Evolutionary conservation across 2,113 vertebrate species (phyloP).

Genomic region (Hepsetus odoe): DNA sequence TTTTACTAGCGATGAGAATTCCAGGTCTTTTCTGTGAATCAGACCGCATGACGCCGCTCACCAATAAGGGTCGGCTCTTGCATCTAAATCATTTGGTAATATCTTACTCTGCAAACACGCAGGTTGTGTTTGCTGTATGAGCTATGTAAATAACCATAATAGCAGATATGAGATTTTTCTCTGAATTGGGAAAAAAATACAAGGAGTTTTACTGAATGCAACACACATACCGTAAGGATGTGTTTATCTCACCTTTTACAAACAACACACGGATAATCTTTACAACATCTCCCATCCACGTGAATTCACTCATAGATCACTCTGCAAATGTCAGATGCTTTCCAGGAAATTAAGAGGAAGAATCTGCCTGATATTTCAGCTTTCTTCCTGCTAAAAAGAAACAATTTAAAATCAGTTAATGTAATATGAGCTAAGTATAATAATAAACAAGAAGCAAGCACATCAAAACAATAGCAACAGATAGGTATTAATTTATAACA

Average conservation of each 20-base stretch:
- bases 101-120: too few relatives aligned
- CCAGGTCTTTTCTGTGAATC: too few relatives aligned
- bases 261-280: background rate
- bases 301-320: background rate
- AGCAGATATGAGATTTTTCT: too few relatives aligned
- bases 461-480: background rate
- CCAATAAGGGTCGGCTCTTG: background rate
- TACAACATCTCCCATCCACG: background rate
- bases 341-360: constrained; percentile 5
- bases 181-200: too few relatives aligned
- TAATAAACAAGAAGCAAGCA: background rate
- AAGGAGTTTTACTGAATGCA: too few relatives aligned
- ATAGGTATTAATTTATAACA: too few relatives aligned
- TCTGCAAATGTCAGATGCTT: background rate
- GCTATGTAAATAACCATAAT: too few relatives aligned
- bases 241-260: too few relatives aligned
- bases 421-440: background rate
- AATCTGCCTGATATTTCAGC: background rate
- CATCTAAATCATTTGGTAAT: too few relatives aligned
- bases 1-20: too few relatives aligned
- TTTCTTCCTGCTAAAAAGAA: background rate
- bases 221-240: too few relatives aligned
- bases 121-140: too few relatives aligned
- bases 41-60: background rate
- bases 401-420: background rate